phyloP scores from a whole-genome alignment of 2,113 vertebrate genomes.

The Cyphomyrus plagiostoma region DNA sequence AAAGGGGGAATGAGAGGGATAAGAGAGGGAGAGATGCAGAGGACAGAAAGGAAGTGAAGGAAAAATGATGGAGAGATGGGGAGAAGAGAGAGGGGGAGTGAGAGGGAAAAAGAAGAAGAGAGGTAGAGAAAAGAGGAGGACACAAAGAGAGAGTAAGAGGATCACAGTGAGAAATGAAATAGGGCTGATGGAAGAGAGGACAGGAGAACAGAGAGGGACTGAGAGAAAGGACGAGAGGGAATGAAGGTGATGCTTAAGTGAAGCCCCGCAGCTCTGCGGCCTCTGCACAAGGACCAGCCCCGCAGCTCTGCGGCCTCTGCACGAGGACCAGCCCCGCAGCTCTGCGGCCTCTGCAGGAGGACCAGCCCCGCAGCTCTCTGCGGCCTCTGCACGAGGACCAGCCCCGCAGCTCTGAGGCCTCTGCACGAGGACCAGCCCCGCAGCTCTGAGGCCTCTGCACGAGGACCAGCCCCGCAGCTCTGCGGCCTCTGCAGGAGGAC shows the following conservation, averaged over 20 bases:
- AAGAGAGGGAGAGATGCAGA: neutral
- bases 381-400: too few relatives aligned
- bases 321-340: too few relatives aligned
- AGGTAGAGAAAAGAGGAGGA: neutral
- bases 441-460: too few relatives aligned
- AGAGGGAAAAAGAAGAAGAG: neutral
- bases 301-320: too few relatives aligned
- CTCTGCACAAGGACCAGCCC: too few relatives aligned
- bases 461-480: too few relatives aligned
- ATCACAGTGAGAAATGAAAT: neutral
- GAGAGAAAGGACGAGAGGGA: constrained; percentile 34
- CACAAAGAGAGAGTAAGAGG: neutral
- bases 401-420: too few relatives aligned
- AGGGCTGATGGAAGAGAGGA: neutral
- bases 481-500: neutral
- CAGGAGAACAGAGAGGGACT: neutral
- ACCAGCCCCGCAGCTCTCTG: too few relatives aligned
- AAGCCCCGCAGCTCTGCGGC: too few relatives aligned
- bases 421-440: too few relatives aligned
- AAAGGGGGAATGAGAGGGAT: neutral
- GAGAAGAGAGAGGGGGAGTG: too few relatives aligned
- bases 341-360: too few relatives aligned
- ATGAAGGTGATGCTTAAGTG: neutral
- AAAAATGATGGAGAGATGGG: neutral
- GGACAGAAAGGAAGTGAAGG: neutral